Evolutionary conservation across 2,113 vertebrate genomes (phyloP), one percentile per base, ranked within the genome.

Genomic region (Larimichthys polyactis): DNA sequence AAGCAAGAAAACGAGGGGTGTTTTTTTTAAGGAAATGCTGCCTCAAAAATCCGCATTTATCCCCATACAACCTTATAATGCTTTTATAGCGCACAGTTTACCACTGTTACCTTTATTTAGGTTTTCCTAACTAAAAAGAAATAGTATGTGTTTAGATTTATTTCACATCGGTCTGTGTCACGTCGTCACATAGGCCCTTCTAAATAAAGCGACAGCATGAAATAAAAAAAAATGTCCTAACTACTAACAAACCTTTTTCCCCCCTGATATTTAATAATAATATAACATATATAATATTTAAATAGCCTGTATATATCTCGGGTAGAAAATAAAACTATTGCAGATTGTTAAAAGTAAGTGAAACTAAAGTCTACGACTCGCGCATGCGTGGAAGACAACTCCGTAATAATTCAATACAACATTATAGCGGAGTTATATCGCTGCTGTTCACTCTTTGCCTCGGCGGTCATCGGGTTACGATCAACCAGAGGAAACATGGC

Each of bases 401-500:
- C 1, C 0, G 11, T 71, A 77, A 55, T 19, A 48, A 16, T 22
- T 24, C 5, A 2, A 19, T 36, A 27, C 58, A 48, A 54, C 20
- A 2, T 1, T n/a, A n/a, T 54, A 16, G 8, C 36, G 8, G 36
- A 16, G 48, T 49, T 49, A 17, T 17, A 15, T 49, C 2, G 16
- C 48, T 17, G 5, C 17, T 49, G 15, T 40, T 40, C 16, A 6
- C 16, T 15, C 5, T 49, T 49, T 32, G 8, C 0, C 17, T 44
- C 5, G 2, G 2, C 3, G 6, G 29, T 44, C 0, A 19, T 60
- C 14, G 6, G 1, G 0, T 36, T 3, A 12, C 6, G 27, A n/a
- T 3, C 63, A 7, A 57, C 11, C 11, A 11, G 3, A 9, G 7
- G 9, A 5, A 55, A 16, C 0, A 96, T 96, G 96, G 93, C 91